Evolutionary conservation across 2,888 invertebrate species (phyloP).

Genomic region (Cryptosula pallasiana): DNA sequence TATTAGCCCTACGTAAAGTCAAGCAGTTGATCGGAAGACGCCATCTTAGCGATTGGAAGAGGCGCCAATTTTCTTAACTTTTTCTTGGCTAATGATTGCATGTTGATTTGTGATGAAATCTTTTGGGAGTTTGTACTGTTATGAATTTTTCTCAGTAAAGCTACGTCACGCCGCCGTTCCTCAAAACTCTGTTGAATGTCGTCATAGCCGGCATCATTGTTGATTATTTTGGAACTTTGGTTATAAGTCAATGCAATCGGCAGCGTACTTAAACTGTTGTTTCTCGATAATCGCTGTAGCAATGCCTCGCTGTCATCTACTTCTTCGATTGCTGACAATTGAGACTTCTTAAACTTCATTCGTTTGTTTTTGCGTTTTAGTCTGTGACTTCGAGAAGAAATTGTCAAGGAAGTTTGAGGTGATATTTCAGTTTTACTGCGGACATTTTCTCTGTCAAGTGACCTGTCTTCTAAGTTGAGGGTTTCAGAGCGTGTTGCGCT

Average conservation of each 20-base stretch:
- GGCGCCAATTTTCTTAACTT: background rate
- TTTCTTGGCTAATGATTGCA: conserved; percentile 15
- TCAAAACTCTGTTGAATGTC: conserved; percentile 15
- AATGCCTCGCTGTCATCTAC: background rate
- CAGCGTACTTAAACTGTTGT: background rate
- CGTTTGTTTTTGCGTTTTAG: background rate
- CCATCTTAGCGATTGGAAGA: background rate
- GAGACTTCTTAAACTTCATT: background rate
- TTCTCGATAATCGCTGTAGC: background rate
- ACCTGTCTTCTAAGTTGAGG: background rate
- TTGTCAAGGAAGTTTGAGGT: background rate
- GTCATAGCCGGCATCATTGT: background rate
- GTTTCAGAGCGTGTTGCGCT: background rate
- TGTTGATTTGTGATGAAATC: background rate
- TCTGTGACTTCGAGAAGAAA: background rate
- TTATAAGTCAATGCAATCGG: background rate
- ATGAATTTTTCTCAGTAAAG: background rate
- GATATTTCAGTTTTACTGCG: background rate
- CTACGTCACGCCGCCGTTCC: conserved; percentile 5
- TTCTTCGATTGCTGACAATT: background rate
- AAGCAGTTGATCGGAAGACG: background rate
- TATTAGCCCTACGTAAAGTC: too few species aligned
- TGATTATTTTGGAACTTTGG: background rate
- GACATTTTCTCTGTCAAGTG: background rate
- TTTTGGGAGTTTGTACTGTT: background rate